These are phyloP conservation scores for Acronicta leporina DNA, from an alignment of 2,888 invertebrate genomes.

Conservation along the genomic window DNA sequence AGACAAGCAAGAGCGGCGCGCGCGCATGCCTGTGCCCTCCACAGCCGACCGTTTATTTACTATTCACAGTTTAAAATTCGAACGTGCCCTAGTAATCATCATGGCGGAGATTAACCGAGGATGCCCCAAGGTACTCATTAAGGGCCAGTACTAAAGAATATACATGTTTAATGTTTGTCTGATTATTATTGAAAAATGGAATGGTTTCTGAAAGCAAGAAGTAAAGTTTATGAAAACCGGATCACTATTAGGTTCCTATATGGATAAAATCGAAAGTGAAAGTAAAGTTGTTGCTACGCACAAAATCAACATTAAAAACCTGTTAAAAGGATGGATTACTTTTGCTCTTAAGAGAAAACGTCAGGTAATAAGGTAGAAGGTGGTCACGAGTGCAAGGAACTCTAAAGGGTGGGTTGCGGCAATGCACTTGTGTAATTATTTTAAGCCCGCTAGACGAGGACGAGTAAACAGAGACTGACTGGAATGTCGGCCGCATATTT, in stretches of 20 bases:
- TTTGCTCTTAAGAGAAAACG: constrained; percentile 65
- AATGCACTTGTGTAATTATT: constrained; percentile 87
- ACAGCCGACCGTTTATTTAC: constrained; percentile 84
- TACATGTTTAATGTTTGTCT: background rate
- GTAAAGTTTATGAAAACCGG: constrained; percentile 41
- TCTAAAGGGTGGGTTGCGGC: constrained; percentile 69
- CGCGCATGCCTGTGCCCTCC: constrained; percentile 78
- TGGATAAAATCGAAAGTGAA: constrained; percentile 73
- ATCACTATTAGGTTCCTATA: constrained; percentile 41
- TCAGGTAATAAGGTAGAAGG: constrained; percentile 64
- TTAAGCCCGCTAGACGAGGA: constrained; percentile 80
- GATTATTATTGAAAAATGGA: background rate
- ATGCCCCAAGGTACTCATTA: constrained; percentile 62
- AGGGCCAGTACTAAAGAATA: constrained; percentile 45
- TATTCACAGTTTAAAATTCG: constrained; percentile 84
- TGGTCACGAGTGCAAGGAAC: constrained; percentile 70
- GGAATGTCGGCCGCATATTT: constrained; percentile 79
- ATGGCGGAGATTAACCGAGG: constrained; percentile 70
- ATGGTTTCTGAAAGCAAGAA: constrained; percentile 21
- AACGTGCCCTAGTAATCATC: constrained; percentile 84
- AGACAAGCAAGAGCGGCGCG: constrained; percentile 69
- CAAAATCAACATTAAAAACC: constrained; percentile 68
- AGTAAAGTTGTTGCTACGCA: constrained; percentile 62
- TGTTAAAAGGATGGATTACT: constrained; percentile 70
- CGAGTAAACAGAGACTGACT: constrained; percentile 75